Percentiles rank a stretch among this genome's conserved stretches.
These are phyloP conservation scores for Campaea margaritaria DNA, from an alignment of 2,888 invertebrate species.

Conservation along the genomic window DNA sequence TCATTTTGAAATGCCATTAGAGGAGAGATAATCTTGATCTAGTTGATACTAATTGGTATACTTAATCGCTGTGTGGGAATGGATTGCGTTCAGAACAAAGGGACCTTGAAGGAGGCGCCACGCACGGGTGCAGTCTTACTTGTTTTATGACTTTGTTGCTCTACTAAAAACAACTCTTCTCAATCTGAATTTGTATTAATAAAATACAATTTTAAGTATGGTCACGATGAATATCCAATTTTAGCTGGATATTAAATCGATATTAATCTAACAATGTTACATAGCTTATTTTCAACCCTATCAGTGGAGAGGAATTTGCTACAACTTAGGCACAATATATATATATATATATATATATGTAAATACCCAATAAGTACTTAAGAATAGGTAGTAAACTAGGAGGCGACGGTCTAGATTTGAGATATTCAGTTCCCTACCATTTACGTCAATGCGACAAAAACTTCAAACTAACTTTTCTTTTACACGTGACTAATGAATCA, in stretches of 20 bases:
- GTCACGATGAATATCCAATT: too few relatives aligned
- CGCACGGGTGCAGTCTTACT: conserved; percentile 56
- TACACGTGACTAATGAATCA: conserved; percentile 34
- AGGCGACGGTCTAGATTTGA: neutral
- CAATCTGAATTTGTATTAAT: neutral
- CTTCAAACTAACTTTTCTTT: conserved; percentile 28
- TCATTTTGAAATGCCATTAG: conserved; percentile 53
- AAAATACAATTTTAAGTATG: too few relatives aligned
- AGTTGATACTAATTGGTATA: conserved; percentile 65
- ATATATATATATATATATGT: too few relatives aligned
- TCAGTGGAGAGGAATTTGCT: too few relatives aligned
- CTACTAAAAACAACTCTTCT: conserved; percentile 1
- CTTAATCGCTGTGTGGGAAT: conserved; percentile 76
- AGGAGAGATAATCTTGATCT: conserved; percentile 68
- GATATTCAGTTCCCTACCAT: neutral
- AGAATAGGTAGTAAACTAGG: too few relatives aligned
- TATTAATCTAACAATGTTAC: too few relatives aligned
- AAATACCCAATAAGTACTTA: too few relatives aligned
- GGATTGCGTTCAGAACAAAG: conserved; percentile 74
- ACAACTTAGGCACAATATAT: too few relatives aligned
- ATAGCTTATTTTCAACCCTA: too few relatives aligned
- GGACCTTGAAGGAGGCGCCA: conserved; percentile 69
- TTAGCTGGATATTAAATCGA: too few relatives aligned
- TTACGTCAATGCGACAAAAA: conserved; percentile 32
- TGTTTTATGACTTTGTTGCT: conserved; percentile 9